These are phyloP conservation scores for Triplophysa bombifrons DNA, from an alignment of 2,797 vertebrate species.

Conservation along the genomic window DNA sequence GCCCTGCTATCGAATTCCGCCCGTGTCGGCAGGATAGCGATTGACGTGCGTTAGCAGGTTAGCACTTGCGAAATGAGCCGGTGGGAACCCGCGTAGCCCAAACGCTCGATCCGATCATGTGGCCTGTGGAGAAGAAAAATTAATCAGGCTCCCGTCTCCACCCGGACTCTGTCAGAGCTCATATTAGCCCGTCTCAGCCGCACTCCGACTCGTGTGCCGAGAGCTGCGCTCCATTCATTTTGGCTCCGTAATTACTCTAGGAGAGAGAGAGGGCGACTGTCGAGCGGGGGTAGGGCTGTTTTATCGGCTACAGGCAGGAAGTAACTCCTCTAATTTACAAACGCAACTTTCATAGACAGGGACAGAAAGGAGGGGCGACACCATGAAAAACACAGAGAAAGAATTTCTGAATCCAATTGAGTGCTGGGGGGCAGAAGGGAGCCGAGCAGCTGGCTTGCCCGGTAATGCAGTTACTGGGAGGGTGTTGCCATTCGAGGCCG, in stretches of 20 bases:
- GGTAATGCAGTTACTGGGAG: slow-evolving; percentile 91
- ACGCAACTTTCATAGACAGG: slow-evolving; percentile 90
- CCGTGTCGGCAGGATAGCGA: slow-evolving; percentile 80
- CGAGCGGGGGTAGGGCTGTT: slow-evolving; percentile 59
- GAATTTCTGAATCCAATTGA: slow-evolving; percentile 96
- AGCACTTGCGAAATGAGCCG: slow-evolving; percentile 86
- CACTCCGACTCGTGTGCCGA: slow-evolving; percentile 74
- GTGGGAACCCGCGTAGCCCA: slow-evolving; percentile 75
- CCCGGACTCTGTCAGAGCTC: slow-evolving; percentile 30
- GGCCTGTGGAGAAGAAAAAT: slow-evolving; percentile 76
- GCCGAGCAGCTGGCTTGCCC: slow-evolving; percentile 85
- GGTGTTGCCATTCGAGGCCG: slow-evolving; percentile 82
- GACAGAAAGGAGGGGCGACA: slow-evolving; percentile 27
- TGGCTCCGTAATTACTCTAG: slow-evolving; percentile 91
- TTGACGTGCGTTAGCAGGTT: slow-evolving; percentile 85
- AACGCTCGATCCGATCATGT: slow-evolving; percentile 87
- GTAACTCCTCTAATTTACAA: slow-evolving; percentile 96
- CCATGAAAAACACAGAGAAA: slow-evolving; percentile 75
- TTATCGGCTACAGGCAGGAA: slow-evolving; percentile 81
- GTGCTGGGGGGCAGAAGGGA: slow-evolving; percentile 82
- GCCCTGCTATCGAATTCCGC: slow-evolving; percentile 83
- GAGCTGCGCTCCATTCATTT: slow-evolving; percentile 88
- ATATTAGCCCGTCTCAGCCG: slow-evolving; percentile 49
- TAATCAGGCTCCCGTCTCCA: slow-evolving; percentile 76
- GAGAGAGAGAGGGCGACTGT: slow-evolving; percentile 64